Evolutionary conservation across 2,113 vertebrate species (phyloP), one percentile per base, ranked within the genome.

Genomic region (Macrotus californicus): DNA sequence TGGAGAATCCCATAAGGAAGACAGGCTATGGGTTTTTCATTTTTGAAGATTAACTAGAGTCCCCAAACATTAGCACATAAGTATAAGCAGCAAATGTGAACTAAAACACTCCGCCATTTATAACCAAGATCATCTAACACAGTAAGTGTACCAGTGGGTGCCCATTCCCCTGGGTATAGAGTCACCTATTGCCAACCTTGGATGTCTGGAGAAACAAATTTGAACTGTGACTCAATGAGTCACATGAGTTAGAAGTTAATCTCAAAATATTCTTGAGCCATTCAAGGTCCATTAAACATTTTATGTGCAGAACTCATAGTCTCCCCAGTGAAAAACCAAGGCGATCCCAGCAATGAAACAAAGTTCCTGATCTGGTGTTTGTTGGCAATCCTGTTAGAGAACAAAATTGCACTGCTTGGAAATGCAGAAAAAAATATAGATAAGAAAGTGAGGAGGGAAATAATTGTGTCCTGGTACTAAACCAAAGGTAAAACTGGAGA

Each of bases 401-500:
- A 93, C 24, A 94, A 56, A 88, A 75, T n/a, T 83, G 29, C 52
- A n/a, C 24, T 80, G 7, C 56, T 67, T 36, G 93, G 66, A 92
- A 93, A 94, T 82, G 19, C 29, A 85, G 66, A 48, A 67, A 66
- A 34, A 66, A n/a, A 67, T n/a, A n/a, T 64, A 61, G 22, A 10
- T n/a, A n/a, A 56, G 50, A 91, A 2, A 67, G 34, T 26, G 8
- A 72, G 22, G 56, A 87, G 48, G 39, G 12, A 82, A 85, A 75
- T 64, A 73, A 61, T 76, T 91, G 61, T n/a, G 29, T 34, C 36
- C 1, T 22, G 12, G 69, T 89, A 79, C n/a, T 54, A 88, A 70
- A 64, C 14, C 64, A 91, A 82, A 87, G n/a, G 36, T 70, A 92
- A 96, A 92, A 86, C 13, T 61, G 21, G 94, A 52, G 15, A 64